Evolutionary conservation across 2,797 vertebrate genomes (phyloP).

Genomic region (Salmo trutta): DNA sequence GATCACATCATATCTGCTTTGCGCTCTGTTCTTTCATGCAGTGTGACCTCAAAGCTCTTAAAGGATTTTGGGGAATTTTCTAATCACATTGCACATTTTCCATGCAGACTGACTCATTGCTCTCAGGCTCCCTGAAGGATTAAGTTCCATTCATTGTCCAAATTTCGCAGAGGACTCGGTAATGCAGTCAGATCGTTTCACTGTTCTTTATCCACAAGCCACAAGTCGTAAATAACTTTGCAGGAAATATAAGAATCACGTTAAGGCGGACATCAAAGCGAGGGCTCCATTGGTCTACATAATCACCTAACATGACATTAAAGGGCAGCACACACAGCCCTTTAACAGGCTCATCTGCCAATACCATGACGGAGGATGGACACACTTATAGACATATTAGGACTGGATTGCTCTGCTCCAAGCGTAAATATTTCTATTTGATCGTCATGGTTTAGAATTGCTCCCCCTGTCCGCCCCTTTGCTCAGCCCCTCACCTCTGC

Average conservation of each 20-base stretch:
- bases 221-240: conserved; percentile 72
- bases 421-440: conserved; percentile 40
- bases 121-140: conserved; percentile 68
- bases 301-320: conserved; percentile 65
- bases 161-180: conserved; percentile 61
- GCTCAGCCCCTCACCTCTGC: too few relatives aligned
- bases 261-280: conserved; percentile 68
- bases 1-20: conserved; percentile 52
- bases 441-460: conserved; percentile 27
- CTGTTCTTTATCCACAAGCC: conserved; percentile 66
- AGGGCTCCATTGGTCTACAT: conserved; percentile 60
- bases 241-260: conserved; percentile 71
- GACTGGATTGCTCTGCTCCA: conserved; percentile 42
- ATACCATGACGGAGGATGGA: conserved; percentile 69
- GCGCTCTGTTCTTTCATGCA: conserved; percentile 50
- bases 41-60: conserved; percentile 67
- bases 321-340: conserved; percentile 49
- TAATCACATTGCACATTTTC: conserved; percentile 74
- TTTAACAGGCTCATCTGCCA: conserved; percentile 69
- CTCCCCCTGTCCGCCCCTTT: conserved; percentile 2
- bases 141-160: conserved; percentile 65
- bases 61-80: conserved; percentile 60
- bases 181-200: conserved; percentile 48
- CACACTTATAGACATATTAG: conserved; percentile 56
- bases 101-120: conserved; percentile 73